A percentile compares a stretch with the other conserved stretches of the same genome.
These are phyloP conservation scores for Pseudocheirus occidentalis DNA, from an alignment of 2,797 vertebrate species.

Conservation along the genomic window DNA sequence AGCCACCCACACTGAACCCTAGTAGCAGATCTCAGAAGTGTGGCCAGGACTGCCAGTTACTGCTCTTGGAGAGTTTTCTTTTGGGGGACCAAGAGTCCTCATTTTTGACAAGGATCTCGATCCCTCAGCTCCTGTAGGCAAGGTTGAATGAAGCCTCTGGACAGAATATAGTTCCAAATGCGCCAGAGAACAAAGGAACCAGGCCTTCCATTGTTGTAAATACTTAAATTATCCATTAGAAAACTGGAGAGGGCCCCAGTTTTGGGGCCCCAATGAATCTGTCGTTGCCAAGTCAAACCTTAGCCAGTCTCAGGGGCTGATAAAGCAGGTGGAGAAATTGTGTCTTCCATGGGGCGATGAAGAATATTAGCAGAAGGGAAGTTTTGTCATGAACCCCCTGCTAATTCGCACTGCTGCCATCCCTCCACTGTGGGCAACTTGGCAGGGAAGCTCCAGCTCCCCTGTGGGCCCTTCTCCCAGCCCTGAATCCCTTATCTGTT, in stretches of 20 bases:
- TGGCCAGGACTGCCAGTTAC: constrained; percentile 22
- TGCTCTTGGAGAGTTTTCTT: constrained; percentile 25
- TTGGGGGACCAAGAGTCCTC: not conserved
- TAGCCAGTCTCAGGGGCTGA: not conserved
- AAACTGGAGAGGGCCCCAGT: constrained; percentile 32
- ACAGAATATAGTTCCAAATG: constrained; percentile 42
- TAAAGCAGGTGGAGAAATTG: constrained; percentile 40
- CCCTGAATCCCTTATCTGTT: constrained; percentile 28
- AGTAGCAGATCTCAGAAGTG: constrained; percentile 35
- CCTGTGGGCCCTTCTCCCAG: constrained; percentile 39
- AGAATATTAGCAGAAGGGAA: constrained; percentile 43
- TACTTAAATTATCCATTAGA: constrained; percentile 50
- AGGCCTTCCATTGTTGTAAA: constrained; percentile 45
- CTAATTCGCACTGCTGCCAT: constrained; percentile 39
- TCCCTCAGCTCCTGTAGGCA: constrained; percentile 8
- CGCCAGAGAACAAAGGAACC: constrained; percentile 5
- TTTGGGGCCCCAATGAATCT: constrained; percentile 39
- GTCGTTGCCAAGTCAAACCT: constrained; percentile 24
- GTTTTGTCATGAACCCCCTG: constrained; percentile 42
- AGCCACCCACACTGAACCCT: constrained; percentile 27
- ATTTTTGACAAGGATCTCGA: constrained; percentile 22
- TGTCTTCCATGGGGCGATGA: constrained; percentile 17
- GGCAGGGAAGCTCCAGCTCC: not conserved
- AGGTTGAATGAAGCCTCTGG: constrained; percentile 28
- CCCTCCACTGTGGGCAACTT: constrained; percentile 8